Evolutionary conservation across 2,113 vertebrate species (phyloP).

Genomic region (Sturnus vulgaris): DNA sequence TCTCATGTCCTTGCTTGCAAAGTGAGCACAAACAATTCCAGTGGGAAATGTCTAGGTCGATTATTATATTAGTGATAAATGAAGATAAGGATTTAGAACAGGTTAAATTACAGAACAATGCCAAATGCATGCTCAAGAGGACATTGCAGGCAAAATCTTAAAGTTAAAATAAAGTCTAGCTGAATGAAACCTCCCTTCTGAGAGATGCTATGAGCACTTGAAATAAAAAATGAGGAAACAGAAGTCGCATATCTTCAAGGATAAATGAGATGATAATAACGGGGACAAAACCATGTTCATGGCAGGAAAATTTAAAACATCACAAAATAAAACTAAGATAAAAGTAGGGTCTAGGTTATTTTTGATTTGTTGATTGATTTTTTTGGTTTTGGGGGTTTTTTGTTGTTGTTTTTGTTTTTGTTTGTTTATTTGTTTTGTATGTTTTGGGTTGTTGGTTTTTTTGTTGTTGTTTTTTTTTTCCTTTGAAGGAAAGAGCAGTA

Average conservation of each 20-base stretch:
- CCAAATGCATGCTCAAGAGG: background rate
- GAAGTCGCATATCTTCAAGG: background rate
- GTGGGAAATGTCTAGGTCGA: background rate
- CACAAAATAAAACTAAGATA: background rate
- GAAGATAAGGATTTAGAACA: conserved; percentile 15
- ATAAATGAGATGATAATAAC: background rate
- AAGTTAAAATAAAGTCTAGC: background rate
- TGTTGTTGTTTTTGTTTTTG: no score
- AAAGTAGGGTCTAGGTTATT: background rate
- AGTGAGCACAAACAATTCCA: background rate
- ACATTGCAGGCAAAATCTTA: background rate
- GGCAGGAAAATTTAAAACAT: background rate
- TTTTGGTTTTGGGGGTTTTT: background rate
- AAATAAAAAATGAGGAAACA: conserved; percentile 8
- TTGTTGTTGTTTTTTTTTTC: no score
- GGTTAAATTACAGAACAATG: background rate
- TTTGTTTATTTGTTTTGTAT: background rate
- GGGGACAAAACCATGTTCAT: background rate
- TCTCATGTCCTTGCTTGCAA: background rate
- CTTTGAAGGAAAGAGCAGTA: background rate
- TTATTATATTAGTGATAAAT: background rate
- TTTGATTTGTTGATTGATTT: background rate
- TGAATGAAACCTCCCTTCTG: conserved; percentile 3
- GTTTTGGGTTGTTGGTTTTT: background rate
- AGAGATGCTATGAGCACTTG: background rate